Base-by-base conservation (phyloP, 2,888 invertebrate genomes). In the Drosophila parthenogenetica region DNA sequence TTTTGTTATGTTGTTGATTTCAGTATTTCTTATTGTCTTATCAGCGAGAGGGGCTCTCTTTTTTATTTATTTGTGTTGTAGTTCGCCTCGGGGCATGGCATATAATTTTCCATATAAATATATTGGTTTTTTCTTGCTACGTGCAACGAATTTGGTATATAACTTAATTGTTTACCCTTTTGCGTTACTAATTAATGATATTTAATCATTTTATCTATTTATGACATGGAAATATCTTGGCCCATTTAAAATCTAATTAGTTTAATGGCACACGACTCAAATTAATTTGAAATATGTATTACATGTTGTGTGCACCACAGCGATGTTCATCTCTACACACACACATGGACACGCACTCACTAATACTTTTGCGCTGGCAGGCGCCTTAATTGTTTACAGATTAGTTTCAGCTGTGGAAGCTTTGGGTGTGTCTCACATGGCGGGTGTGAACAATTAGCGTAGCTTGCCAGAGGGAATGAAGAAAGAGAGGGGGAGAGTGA, bases 401-500 rank as follows among this genome's bases (percentile, higher is more conserved):
- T 82, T 86, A 86, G 80, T 79, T 88, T 82, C 83, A 81, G 45
- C 51, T 49, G 59, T 29, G 39, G 37, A 7, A 22, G 59, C 49
- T 14, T 53, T 69, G 87, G 82, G 89, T 83, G 89, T 80, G 89
- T 74, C 73, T 39, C n/a, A 16, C 2, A 42, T 17, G 66, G 59
- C 73, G 89, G 83, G 83, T 88, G 83, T 75, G 77, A 86, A 89
- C 84, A 87, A 83, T 83, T 83, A 83, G 83, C 83, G 62, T 22
- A 60, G 66, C 49, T 46, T 43, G 59, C 53, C 42, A 50, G 39
- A 45, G 16, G 48, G 14, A 46, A n/a, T n/a, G 25, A 29, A 8
- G 11, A 32, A 5, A 13, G 16, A 19, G 3, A 45, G 29, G 29
- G 8, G 8, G n/a, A 45, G 45, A 8, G 22, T 11, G 25, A 16